A percentile compares a stretch with the other conserved stretches of the same genome.
These are phyloP conservation scores for Heliothis subflexa DNA, from an alignment of 1,140 invertebrate genomes.

Conservation along the genomic window DNA sequence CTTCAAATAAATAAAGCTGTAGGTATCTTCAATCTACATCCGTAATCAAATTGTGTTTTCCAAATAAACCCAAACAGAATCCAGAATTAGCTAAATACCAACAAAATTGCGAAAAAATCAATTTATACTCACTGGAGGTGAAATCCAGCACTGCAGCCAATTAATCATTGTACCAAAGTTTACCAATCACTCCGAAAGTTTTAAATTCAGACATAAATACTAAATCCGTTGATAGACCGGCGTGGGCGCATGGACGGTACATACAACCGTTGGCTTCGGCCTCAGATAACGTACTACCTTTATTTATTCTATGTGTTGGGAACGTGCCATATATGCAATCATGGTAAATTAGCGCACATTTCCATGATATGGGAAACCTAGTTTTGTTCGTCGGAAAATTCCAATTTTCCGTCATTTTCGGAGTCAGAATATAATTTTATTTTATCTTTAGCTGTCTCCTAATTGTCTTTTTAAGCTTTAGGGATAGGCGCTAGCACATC, in stretches of 20 bases:
- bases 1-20: not conserved
- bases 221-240: not conserved
- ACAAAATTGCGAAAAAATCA: not conserved
- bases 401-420: not conserved
- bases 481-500: no score
- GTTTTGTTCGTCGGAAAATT: not conserved
- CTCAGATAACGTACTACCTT: slow-evolving; percentile 8
- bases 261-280: not conserved
- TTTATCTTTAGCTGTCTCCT: no score
- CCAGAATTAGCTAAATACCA: not conserved
- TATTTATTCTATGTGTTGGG: slow-evolving; percentile 21
- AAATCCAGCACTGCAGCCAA: slow-evolving; percentile 21
- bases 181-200: slow-evolving; percentile 16
- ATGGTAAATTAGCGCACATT: not conserved
- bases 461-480: no score
- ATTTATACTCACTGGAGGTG: not conserved
- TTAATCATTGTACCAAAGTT: slow-evolving; percentile 12
- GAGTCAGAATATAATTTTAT: no score
- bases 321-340: slow-evolving; percentile 3
- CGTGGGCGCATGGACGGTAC: slow-evolving; percentile 3
- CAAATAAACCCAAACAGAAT: not conserved
- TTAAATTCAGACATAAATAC: slow-evolving; percentile 13
- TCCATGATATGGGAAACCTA: not conserved
- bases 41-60: not conserved
- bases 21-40: not conserved